Evolutionary conservation across 2,113 vertebrate species (phyloP).

Genomic region (Limnothrissa miodon): DNA sequence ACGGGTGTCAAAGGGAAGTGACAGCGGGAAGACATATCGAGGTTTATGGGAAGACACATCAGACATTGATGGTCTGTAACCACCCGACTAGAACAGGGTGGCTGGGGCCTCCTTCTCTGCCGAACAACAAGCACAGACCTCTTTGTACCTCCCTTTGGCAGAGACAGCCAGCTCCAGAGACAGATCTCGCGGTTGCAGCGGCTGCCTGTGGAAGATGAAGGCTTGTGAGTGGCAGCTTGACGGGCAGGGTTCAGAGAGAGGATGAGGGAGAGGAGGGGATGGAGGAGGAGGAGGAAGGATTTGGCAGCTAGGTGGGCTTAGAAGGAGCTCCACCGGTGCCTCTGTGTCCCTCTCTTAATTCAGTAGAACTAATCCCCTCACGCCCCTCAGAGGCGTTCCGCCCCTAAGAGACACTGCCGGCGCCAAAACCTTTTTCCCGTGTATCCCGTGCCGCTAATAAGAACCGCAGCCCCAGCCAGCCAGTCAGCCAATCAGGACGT

Average conservation of each 20-base stretch:
- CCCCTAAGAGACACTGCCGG: not conserved
- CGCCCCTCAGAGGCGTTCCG: not conserved
- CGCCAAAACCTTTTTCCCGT: not conserved
- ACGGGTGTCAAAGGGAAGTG: not conserved
- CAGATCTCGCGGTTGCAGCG: not conserved
- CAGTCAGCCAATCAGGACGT: constrained; percentile 1
- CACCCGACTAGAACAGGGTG: not conserved
- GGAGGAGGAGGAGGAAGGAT: constrained; percentile 51
- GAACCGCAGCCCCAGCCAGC: not conserved
- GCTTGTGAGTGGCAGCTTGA: not conserved
- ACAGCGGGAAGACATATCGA: not conserved
- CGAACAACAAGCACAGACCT: not conserved
- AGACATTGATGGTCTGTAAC: not conserved
- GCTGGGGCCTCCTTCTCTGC: not conserved
- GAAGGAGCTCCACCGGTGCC: not conserved
- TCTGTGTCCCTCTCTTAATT: constrained; percentile 63
- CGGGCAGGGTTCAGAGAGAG: not conserved
- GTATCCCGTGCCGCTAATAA: not conserved
- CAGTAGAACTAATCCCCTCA: constrained; percentile 49
- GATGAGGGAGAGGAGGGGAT: constrained; percentile 43
- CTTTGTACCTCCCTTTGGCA: not conserved
- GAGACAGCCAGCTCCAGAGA: not conserved
- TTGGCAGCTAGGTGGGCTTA: not conserved
- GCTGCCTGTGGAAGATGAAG: not conserved
- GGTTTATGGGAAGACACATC: not conserved